Evolutionary conservation across 2,888 invertebrate genomes (phyloP).

Genomic region (Orthosia incerta): DNA sequence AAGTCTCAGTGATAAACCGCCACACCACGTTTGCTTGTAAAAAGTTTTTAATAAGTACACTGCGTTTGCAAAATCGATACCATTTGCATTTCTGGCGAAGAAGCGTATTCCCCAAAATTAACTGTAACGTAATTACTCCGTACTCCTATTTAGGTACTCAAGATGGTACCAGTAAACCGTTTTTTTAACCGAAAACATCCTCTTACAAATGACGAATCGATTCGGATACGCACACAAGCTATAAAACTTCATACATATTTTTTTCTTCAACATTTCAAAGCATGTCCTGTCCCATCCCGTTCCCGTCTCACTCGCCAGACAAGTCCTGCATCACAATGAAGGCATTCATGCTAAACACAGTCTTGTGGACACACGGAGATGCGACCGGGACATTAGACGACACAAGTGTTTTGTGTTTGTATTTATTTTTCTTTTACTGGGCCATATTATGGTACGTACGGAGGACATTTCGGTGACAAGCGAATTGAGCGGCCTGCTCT

Average conservation of each 20-base stretch:
- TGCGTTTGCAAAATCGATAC: neutral
- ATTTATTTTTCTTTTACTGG: slow-evolving; percentile 26
- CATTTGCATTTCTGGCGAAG: neutral
- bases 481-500: slow-evolving; percentile 22
- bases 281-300: slow-evolving; percentile 62
- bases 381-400: slow-evolving; percentile 49
- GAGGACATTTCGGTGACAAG: slow-evolving; percentile 45
- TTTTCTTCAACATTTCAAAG: slow-evolving; percentile 39
- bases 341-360: slow-evolving; percentile 67
- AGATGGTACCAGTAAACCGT: no score
- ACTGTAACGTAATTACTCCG: no score
- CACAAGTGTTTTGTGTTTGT: slow-evolving; percentile 53
- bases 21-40: neutral
- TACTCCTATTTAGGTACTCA: no score
- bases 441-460: slow-evolving; percentile 26
- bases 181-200: neutral
- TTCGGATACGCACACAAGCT: neutral
- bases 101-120: no score
- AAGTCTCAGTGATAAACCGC: neutral
- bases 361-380: slow-evolving; percentile 56
- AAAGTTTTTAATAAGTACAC: neutral
- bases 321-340: slow-evolving; percentile 74
- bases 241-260: neutral
- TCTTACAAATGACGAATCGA: slow-evolving; percentile 12
- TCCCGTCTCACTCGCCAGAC: slow-evolving; percentile 44